Evolutionary conservation across 2,888 invertebrate genomes (phyloP), one percentile per base, ranked within the genome.

Genomic region (Xestia c-nigrum): DNA sequence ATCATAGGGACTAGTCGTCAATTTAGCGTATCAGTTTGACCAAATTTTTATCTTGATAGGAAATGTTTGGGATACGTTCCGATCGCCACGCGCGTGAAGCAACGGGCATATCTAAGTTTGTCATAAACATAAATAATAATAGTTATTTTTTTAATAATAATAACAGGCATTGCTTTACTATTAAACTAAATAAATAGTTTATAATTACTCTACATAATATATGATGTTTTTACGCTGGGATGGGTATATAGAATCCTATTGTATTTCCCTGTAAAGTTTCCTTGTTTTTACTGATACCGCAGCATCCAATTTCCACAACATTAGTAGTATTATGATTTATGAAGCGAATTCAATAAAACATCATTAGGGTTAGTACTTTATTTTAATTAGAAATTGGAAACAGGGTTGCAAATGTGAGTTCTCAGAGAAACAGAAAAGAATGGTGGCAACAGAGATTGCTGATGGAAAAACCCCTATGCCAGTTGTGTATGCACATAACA

Each of bases 261-360:
- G 47, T 72, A 46, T 86, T 84, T 84, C 59, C 83, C 74, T 83
- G 10, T 72, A 40, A 24, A 57, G 63, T 86, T 84, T 84, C 86
- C 83, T 86, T 70, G 57, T 83, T 76, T 72, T 57, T 61, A 71
- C 24, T 73, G 61, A 74, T 59, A 50, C 57, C 40, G 0, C 52
- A 72, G 63, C 70, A 67, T 81, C 70, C 63, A 70, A 67, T 71
- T 72, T 31, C 38, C 65, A 70, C 52, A 21, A 64, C 6, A 64
- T 4, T 46, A 43, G n/a, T 46, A 24, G 24, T 59, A 64, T 38
- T 77, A 24, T 55, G 61, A 70, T 69, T 47, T 69, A 52, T 40
- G 21, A 55, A 6, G 68, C 38, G 43, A 66, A 66, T 24, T 50
- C 38, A 57, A n/a, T 63, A 6, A 40, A 5, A 38, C n/a, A 3